These are phyloP conservation scores for Indicator indicator DNA, from an alignment of 2,113 vertebrate species.

Conservation along the genomic window DNA sequence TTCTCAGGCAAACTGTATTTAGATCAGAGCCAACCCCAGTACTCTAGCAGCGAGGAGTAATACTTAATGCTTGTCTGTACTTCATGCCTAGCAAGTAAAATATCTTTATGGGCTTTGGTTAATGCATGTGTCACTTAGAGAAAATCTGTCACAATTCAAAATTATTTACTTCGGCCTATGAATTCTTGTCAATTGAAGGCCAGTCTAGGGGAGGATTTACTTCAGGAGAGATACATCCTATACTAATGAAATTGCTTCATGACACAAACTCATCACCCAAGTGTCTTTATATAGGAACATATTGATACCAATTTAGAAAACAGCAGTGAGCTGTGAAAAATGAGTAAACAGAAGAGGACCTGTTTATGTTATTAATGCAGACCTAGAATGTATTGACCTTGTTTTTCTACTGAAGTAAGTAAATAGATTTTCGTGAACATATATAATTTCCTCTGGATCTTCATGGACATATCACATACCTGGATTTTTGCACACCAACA, in stretches of 20 bases:
- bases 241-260: not conserved
- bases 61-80: not conserved
- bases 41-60: not conserved
- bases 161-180: not conserved
- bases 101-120: not conserved
- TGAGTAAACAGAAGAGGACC: not conserved
- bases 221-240: not conserved
- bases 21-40: not conserved
- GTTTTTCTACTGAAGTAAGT: not conserved
- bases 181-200: not conserved
- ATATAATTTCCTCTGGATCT: not conserved
- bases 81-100: not conserved
- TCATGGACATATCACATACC: not conserved
- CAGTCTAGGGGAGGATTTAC: not conserved
- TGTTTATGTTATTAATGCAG: not conserved
- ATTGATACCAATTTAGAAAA: not conserved
- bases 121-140: not conserved
- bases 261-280: not conserved
- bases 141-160: not conserved
- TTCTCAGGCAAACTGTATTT: not conserved
- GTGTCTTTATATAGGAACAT: not conserved
- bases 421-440: not conserved
- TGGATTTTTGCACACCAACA: not conserved
- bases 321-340: constrained; percentile 1
- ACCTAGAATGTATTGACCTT: not conserved